Evolutionary conservation across 30 jellyfish, hydroid and myxozoan genomes (phyloP).

Genomic region (Aurelia coerulea): DNA sequence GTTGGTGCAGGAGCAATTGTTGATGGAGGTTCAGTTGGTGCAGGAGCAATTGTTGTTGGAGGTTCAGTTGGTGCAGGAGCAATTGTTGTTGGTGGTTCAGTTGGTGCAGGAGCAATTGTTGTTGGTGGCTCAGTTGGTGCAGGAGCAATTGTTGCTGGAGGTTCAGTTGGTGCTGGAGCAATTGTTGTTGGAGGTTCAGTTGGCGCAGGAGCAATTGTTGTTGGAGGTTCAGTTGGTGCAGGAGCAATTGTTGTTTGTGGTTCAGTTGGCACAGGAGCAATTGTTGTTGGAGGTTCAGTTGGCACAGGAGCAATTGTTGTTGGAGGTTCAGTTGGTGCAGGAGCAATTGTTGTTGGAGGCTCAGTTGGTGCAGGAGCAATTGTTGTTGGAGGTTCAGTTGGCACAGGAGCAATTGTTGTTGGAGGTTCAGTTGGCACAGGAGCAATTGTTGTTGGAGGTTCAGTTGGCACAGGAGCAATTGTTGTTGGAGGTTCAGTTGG

Average conservation of each 20-base stretch:
- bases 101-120: neutral
- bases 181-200: neutral
- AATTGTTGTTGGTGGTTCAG: neutral
- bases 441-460: neutral
- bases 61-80: constrained; percentile 5
- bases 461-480: constrained; percentile 3
- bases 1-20: neutral
- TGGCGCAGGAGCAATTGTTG: neutral
- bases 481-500: constrained; percentile 1
- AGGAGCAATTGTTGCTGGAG: constrained; percentile 11
- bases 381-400: neutral
- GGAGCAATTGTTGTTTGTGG: neutral
- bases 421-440: neutral
- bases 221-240: constrained; percentile 3
- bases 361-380: neutral
- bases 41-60: neutral
- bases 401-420: neutral
- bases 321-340: neutral
- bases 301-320: constrained; percentile 7
- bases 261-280: neutral
- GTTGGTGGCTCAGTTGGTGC: constrained; percentile 4
- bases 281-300: neutral
- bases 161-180: neutral
- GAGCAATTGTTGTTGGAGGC: neutral
- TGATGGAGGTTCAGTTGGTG: neutral